Conservation (phyloP, 2,113 vertebrate genomes). For the Indicator maculatus region DNA sequence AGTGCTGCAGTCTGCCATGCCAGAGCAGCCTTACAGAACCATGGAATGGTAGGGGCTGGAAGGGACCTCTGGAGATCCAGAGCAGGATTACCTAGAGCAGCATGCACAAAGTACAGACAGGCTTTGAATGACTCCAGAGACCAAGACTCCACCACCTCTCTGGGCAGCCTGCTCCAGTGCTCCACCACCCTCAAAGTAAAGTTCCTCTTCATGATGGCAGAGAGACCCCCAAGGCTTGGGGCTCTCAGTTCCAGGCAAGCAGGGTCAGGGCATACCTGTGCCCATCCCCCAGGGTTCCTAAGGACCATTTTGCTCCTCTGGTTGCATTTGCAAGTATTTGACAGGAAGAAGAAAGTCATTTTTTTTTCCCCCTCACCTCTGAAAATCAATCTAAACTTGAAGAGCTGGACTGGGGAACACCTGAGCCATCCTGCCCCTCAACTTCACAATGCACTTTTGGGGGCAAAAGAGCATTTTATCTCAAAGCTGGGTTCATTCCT, state of each 20-base stretch:
- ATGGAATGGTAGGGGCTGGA: too few relatives aligned
- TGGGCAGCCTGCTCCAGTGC: too few relatives aligned
- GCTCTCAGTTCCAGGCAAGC: neutral
- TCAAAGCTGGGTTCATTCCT: neutral
- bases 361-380: neutral
- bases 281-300: neutral
- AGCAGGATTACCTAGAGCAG: neutral
- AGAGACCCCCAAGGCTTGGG: too few relatives aligned
- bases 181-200: too few relatives aligned
- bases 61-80: neutral
- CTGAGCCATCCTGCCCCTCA: neutral
- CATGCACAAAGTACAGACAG: too few relatives aligned
- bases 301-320: neutral
- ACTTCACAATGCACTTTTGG: neutral
- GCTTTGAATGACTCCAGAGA: too few relatives aligned
- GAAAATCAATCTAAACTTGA: neutral
- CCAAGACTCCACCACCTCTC: too few relatives aligned
- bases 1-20: neutral
- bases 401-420: neutral
- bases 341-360: neutral
- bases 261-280: neutral
- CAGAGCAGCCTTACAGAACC: neutral
- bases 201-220: neutral
- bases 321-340: neutral
- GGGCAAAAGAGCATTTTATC: neutral